A percentile compares a stretch with the other conserved stretches of the same genome.
These are phyloP conservation scores for Porites rus DNA, from an alignment of 92 coral and sea anemone species.

Conservation along the genomic window DNA sequence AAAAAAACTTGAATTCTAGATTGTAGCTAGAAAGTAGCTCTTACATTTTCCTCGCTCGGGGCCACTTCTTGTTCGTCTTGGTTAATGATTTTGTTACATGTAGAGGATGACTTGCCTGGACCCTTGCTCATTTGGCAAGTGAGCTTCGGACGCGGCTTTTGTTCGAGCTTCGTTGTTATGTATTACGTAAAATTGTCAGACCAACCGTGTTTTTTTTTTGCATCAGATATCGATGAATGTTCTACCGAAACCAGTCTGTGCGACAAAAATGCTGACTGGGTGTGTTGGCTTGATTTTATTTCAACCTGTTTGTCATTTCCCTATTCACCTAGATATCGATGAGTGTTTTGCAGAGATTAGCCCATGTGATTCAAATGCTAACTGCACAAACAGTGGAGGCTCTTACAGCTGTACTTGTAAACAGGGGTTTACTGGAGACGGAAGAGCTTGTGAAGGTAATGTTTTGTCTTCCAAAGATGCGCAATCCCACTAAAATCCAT, in stretches of 20 bases:
- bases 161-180: neutral
- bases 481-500: too few relatives aligned
- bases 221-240: conserved; percentile 68
- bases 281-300: neutral
- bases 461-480: too few relatives aligned
- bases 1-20: too few relatives aligned
- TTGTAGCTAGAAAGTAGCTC: too few relatives aligned
- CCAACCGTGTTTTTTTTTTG: neutral
- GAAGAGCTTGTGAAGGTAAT: conserved; percentile 40
- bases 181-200: too few relatives aligned
- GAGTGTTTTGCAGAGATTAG: conserved; percentile 42
- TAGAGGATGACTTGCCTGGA: too few relatives aligned
- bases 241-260: conserved; percentile 38
- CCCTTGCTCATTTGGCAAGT: too few relatives aligned
- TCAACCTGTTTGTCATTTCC: conserved; percentile 8
- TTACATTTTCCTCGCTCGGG: too few relatives aligned
- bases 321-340: conserved; percentile 31
- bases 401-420: conserved; percentile 55
- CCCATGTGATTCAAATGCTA: conserved; percentile 41
- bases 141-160: neutral
- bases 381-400: conserved; percentile 27
- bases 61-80: too few relatives aligned
- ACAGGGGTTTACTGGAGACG: conserved; percentile 65
- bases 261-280: conserved; percentile 56
- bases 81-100: too few relatives aligned